Conservation (phyloP, 2,888 invertebrate species). For the Trachelus stipa region DNA sequence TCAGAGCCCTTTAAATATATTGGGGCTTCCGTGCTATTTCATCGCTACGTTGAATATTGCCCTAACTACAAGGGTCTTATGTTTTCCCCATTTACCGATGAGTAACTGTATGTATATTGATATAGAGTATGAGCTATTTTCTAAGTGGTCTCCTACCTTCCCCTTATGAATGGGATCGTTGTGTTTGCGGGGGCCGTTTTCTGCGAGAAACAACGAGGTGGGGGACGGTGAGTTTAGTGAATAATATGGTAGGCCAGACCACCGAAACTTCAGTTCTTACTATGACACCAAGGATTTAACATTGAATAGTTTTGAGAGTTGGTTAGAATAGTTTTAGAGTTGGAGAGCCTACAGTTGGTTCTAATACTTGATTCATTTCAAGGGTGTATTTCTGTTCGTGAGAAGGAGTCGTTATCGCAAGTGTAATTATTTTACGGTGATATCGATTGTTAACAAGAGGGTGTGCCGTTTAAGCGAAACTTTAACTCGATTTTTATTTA, state of each 20-base stretch:
- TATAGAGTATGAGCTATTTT: background rate
- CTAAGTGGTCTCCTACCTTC: background rate
- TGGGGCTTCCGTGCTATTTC: background rate
- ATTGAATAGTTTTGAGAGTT: background rate
- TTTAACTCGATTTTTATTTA: background rate
- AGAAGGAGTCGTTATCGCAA: background rate
- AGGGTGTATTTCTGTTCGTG: constrained; percentile 10
- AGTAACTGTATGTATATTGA: background rate
- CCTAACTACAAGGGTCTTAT: background rate
- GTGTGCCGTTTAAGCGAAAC: background rate
- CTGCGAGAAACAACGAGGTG: constrained; percentile 30
- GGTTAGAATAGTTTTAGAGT: no score
- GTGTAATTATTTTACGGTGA: background rate
- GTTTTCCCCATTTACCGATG: background rate
- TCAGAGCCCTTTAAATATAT: background rate
- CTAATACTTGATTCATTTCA: constrained; percentile 2
- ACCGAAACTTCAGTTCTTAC: constrained; percentile 30
- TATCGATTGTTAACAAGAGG: background rate
- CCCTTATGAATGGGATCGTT: constrained; percentile 39
- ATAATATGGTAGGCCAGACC: constrained; percentile 38
- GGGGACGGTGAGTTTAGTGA: constrained; percentile 26
- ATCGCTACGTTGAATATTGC: background rate
- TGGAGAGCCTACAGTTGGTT: background rate
- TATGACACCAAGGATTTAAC: constrained; percentile 15
- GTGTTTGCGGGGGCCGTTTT: constrained; percentile 36